These are phyloP conservation scores for Picus viridis DNA, from an alignment of 2,797 vertebrate genomes.

Conservation along the genomic window DNA sequence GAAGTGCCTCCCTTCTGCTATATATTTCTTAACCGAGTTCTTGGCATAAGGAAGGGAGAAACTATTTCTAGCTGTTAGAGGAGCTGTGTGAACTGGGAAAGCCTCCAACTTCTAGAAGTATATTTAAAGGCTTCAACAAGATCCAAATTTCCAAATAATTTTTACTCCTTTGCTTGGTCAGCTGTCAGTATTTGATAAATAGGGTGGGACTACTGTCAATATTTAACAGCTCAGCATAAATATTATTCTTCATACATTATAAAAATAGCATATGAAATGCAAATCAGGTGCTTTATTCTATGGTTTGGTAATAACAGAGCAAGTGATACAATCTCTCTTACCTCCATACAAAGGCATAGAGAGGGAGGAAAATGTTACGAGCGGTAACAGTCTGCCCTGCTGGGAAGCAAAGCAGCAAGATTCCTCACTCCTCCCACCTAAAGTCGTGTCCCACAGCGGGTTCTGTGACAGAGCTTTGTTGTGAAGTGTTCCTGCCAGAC, in stretches of 20 bases:
- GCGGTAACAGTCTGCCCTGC: neutral
- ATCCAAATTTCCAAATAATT: slow-evolving; percentile 29
- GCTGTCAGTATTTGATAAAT: slow-evolving; percentile 49
- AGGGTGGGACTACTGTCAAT: slow-evolving; percentile 30
- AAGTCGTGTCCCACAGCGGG: neutral
- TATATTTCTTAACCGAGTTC: slow-evolving; percentile 44
- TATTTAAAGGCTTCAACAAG: slow-evolving; percentile 34
- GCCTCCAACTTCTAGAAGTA: slow-evolving; percentile 33
- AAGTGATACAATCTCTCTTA: slow-evolving; percentile 37
- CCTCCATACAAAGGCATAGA: slow-evolving; percentile 41
- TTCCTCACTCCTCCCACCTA: neutral
- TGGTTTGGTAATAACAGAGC: neutral
- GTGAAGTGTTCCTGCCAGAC: neutral
- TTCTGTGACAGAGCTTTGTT: neutral
- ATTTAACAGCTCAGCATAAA: slow-evolving; percentile 54
- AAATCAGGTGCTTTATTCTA: slow-evolving; percentile 28
- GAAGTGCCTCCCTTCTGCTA: slow-evolving; percentile 10
- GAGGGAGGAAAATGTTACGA: slow-evolving; percentile 12
- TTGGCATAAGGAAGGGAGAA: slow-evolving; percentile 32
- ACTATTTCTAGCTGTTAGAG: slow-evolving; percentile 33
- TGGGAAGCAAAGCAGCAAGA: slow-evolving; percentile 20
- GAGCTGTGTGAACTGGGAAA: slow-evolving; percentile 47
- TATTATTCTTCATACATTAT: slow-evolving; percentile 31
- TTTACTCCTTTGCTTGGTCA: slow-evolving; percentile 46
- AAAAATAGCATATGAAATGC: slow-evolving; percentile 45